Evolutionary conservation across 2,888 invertebrate species (phyloP).

Genomic region (Auanema sp.): DNA sequence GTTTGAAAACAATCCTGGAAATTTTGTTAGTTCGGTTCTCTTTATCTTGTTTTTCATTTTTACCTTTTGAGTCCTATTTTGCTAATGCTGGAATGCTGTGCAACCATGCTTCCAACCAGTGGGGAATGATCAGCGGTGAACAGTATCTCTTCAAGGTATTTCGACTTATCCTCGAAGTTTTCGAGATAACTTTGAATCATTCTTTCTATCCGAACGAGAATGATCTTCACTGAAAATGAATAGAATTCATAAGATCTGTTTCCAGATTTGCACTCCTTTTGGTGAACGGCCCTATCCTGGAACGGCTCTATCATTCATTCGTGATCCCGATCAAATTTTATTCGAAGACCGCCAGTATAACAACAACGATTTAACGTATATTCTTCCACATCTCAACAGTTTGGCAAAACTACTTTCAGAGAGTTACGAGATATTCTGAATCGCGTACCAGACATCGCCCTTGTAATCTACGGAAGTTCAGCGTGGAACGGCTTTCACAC

Average conservation of each 20-base stretch:
- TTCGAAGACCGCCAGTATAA: conserved; percentile 62
- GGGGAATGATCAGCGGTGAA: conserved; percentile 63
- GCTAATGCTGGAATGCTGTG: conserved; percentile 62
- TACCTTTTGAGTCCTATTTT: conserved; percentile 57
- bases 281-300: conserved; percentile 61
- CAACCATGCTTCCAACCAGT: conserved; percentile 62
- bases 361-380: conserved; percentile 60
- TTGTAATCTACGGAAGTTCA: conserved; percentile 61
- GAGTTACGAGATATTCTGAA: conserved; percentile 62
- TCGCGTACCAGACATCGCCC: conserved; percentile 61
- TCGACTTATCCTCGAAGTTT: background rate
- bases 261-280: conserved; percentile 61
- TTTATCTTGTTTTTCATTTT: background rate
- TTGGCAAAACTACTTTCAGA: conserved; percentile 32
- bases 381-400: background rate
- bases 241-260: background rate
- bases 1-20: conserved; percentile 64
- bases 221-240: background rate
- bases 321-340: conserved; percentile 53
- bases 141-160: conserved; percentile 62
- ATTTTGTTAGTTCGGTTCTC: conserved; percentile 54
- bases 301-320: conserved; percentile 60
- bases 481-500: conserved; percentile 64
- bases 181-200: background rate
- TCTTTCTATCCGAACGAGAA: background rate